Evolutionary conservation across 2,888 invertebrate genomes (phyloP).

Genomic region (Tubulanus polymorphus): DNA sequence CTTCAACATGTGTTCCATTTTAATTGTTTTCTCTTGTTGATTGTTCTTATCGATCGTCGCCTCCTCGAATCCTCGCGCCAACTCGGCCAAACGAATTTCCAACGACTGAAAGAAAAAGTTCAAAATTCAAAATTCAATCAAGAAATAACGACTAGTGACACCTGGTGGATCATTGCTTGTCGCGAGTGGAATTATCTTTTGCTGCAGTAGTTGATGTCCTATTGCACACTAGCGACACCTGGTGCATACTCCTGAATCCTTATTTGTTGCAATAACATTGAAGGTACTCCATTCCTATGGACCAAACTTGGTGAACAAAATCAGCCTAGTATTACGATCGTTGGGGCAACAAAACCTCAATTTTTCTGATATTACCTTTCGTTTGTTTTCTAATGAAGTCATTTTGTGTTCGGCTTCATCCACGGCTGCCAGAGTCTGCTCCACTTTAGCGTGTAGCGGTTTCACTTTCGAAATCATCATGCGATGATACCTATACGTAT

Average conservation of each 20-base stretch:
- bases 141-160: too few relatives aligned
- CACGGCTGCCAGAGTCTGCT: constrained; percentile 48
- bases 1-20: constrained; percentile 49
- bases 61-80: constrained; percentile 51
- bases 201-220: too few relatives aligned
- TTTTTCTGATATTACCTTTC: constrained; percentile 26
- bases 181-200: too few relatives aligned
- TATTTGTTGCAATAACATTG: too few relatives aligned
- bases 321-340: too few relatives aligned
- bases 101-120: constrained; percentile 26
- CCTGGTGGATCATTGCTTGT: too few relatives aligned
- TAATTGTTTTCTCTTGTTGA: constrained; percentile 49
- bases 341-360: not conserved
- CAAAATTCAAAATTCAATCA: too few relatives aligned
- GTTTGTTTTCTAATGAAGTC: constrained; percentile 47
- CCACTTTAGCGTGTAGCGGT: constrained; percentile 51
- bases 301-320: too few relatives aligned
- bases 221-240: too few relatives aligned
- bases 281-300: too few relatives aligned
- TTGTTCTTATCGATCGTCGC: constrained; percentile 53
- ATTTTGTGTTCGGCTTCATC: constrained; percentile 51
- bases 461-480: constrained; percentile 53
- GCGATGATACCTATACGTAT: constrained; percentile 40
- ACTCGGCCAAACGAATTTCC: constrained; percentile 45
- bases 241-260: too few relatives aligned